Evolutionary conservation across 35 echinoderm and acorn worm genomes (phyloP).

Genomic region (Chiridota heheva): DNA sequence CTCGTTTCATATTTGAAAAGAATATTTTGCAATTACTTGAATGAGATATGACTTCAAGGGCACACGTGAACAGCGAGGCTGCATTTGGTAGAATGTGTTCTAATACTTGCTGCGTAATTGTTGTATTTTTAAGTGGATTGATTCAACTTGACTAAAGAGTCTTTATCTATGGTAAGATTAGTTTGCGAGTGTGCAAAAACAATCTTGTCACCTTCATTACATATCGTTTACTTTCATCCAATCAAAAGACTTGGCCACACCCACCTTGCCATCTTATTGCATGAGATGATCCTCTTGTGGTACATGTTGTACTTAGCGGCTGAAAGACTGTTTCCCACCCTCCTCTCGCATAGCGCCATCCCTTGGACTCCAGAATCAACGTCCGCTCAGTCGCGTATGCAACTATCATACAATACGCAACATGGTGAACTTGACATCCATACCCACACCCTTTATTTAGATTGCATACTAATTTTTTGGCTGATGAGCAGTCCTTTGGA

Average conservation of each 20-base stretch:
- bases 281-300: constrained; percentile 40
- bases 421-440: constrained; percentile 95
- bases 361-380: constrained; percentile 79
- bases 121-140: too few species aligned
- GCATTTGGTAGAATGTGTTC: too few species aligned
- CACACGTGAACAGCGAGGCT: too few species aligned
- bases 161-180: background rate
- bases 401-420: constrained; percentile 88
- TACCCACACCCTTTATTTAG: constrained; percentile 94
- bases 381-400: constrained; percentile 94
- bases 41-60: too few species aligned
- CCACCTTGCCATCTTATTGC: constrained; percentile 83
- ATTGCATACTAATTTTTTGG: constrained; percentile 93
- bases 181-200: background rate
- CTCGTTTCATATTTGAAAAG: too few species aligned
- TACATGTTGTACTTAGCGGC: constrained; percentile 83
- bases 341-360: constrained; percentile 90
- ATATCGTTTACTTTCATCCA: too few species aligned
- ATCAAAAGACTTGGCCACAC: too few species aligned
- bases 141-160: background rate
- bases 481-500: constrained; percentile 85
- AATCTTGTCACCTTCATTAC: too few species aligned
- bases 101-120: too few species aligned
- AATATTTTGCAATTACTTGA: too few species aligned
- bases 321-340: constrained; percentile 95